Evolutionary conservation across 1,140 invertebrate species (phyloP).

Genomic region (Papilio xuthus): DNA sequence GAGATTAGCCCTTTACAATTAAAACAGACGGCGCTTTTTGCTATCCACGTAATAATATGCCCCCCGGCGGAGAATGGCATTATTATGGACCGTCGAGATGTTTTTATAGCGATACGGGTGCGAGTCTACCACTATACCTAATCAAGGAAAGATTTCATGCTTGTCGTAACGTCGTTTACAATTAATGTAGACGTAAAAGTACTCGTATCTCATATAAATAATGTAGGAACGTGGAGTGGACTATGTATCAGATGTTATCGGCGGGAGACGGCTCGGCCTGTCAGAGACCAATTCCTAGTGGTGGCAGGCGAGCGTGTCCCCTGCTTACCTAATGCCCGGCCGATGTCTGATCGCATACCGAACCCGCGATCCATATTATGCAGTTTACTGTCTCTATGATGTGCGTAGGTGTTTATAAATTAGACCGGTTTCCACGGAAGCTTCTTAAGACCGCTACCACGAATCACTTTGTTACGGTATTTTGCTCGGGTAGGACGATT

Average conservation of each 20-base stretch:
- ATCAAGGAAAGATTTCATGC: slow-evolving; percentile 32
- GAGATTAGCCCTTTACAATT: slow-evolving; percentile 73
- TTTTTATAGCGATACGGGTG: slow-evolving; percentile 42
- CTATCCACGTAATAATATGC: slow-evolving; percentile 55
- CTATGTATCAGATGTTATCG: slow-evolving; percentile 35
- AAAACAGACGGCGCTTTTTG: slow-evolving; percentile 67
- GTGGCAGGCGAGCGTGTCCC: slow-evolving; percentile 30
- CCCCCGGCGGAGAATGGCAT: slow-evolving; percentile 47
- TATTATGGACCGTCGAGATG: slow-evolving; percentile 48
- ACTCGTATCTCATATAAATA: slow-evolving; percentile 33
- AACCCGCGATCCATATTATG: slow-evolving; percentile 34
- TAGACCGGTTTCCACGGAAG: slow-evolving; percentile 30
- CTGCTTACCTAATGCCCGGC: slow-evolving; percentile 27
- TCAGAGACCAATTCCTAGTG: slow-evolving; percentile 33
- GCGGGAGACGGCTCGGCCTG: slow-evolving; percentile 26
- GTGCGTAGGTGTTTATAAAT: slow-evolving; percentile 36
- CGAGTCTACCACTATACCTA: slow-evolving; percentile 10
- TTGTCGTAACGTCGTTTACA: slow-evolving; percentile 21
- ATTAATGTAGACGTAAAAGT: slow-evolving; percentile 34
- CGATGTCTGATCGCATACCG: slow-evolving; percentile 24
- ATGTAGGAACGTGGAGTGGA: slow-evolving; percentile 24
- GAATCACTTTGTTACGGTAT: slow-evolving; percentile 9
- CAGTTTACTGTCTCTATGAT: slow-evolving; percentile 33
- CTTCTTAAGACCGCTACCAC: background rate
- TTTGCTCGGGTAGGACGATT: slow-evolving; percentile 17